phyloP scores from a whole-genome alignment of 2,113 vertebrate species.

The Mus pahari region DNA sequence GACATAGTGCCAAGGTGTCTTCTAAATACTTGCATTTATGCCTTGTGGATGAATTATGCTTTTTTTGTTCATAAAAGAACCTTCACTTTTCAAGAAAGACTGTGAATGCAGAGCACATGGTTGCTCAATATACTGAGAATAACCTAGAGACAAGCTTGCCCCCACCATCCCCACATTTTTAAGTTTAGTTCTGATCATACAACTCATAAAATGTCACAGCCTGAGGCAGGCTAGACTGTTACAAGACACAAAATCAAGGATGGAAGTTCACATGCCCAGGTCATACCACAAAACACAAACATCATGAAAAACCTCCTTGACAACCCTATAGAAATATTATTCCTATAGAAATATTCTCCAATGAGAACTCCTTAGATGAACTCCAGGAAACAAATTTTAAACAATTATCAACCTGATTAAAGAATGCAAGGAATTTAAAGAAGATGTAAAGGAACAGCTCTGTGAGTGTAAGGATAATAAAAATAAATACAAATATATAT shows the following conservation, averaged over 20 bases:
- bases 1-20: neutral
- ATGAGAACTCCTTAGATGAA: neutral
- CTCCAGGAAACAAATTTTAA: neutral
- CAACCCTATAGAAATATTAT: neutral
- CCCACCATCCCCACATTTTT: neutral
- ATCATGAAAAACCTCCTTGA: neutral
- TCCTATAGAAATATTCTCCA: neutral
- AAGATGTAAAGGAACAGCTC: neutral
- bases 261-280: neutral
- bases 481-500: neutral
- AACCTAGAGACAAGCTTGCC: neutral
- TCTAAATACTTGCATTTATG: neutral
- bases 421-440: neutral
- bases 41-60: neutral
- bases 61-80: neutral
- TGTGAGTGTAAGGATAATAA: neutral
- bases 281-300: neutral
- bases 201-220: neutral
- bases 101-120: neutral
- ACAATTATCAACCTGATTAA: neutral
- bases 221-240: neutral
- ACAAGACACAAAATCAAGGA: neutral
- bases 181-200: neutral
- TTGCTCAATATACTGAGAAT: neutral
- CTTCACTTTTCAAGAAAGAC: neutral